Conservation (phyloP, 2,113 vertebrate genomes). For the Apistogramma diplotaenia region DNA sequence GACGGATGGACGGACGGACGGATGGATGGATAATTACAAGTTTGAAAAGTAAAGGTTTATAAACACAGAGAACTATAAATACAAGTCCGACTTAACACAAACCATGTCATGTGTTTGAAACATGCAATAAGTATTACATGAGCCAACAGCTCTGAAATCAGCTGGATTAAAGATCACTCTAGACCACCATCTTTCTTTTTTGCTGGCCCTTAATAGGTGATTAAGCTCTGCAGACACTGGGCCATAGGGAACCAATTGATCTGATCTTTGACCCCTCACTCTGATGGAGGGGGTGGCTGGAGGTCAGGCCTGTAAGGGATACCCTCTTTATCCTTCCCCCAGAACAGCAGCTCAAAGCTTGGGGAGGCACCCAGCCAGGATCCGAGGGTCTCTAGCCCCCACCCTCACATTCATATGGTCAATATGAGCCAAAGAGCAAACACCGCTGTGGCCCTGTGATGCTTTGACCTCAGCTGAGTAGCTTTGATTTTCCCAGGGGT, state of each 20-base stretch:
- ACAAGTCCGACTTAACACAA: background rate
- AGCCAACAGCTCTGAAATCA: slow-evolving; percentile 3
- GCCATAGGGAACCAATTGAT: slow-evolving; percentile 89
- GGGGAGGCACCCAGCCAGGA: slow-evolving; percentile 87
- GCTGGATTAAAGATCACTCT: slow-evolving; percentile 32
- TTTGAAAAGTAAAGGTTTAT: background rate
- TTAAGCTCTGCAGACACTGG: slow-evolving; percentile 89
- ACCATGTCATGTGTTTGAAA: background rate
- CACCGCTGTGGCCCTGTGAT: slow-evolving; percentile 41
- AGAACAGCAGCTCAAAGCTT: slow-evolving; percentile 93
- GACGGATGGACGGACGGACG: too few relatives aligned
- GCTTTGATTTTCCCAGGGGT: slow-evolving; percentile 57
- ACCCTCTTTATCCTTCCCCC: slow-evolving; percentile 91
- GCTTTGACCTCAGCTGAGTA: slow-evolving; percentile 50
- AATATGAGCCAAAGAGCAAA: slow-evolving; percentile 68
- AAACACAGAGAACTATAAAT: background rate
- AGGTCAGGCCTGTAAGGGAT: slow-evolving; percentile 98
- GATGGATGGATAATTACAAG: background rate
- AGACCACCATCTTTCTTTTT: slow-evolving; percentile 57
- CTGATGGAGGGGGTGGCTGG: slow-evolving; percentile 84
- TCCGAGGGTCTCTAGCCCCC: slow-evolving; percentile 79
- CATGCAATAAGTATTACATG: background rate
- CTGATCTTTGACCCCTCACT: slow-evolving; percentile 84
- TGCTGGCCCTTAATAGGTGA: slow-evolving; percentile 89
- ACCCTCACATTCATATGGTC: slow-evolving; percentile 71